Base-by-base conservation (phyloP, 2,888 invertebrate genomes). In the Idaea aversata region DNA sequence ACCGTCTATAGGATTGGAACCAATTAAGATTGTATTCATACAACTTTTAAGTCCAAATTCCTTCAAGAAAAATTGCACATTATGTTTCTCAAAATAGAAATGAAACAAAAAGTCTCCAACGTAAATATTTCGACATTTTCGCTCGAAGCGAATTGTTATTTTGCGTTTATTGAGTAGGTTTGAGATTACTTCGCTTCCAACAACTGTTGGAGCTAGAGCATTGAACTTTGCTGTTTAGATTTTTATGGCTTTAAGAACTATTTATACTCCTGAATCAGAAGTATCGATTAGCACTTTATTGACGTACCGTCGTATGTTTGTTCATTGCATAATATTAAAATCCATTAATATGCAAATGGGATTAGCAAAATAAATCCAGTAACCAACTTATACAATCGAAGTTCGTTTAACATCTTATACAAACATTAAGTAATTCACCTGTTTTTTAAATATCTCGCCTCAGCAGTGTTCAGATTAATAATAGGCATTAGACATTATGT, bases 121-220 rank as follows among this genome's bases (percentile, higher is more conserved):
- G 84, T 89, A 87, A 89, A 88, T 82, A 88, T 87, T 89, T 88
- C 86, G 84, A 84, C 85, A 87, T 87, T 86, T 85, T 81, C 85
- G 87, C 78, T 78, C 80, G 72, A 47, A 79, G 83, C 85, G 74
- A 82, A 77, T 85, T 78, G 86, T 88, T 88, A 84, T 87, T 87
- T 87, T 84, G 84, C 85, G 83, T 86, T 88, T 87, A 85, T 87
- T 86, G 83, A 87, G 85, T 80, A 77, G 81, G 78, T 80, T 83
- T 77, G 82, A 84, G 83, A 88, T 86, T 84, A 83, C 85, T 82
- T 73, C 75, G 82, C 80, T 81, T 47, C 47, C 78, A 85, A 80
- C 83, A 80, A 85, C 82, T 83, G 84, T 77, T 81, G 75, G 89
- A 85, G 83, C 77, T 81, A 75, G 89, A 85, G 83, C 87, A 82